These are phyloP conservation scores for Cheilosia grossa DNA, from an alignment of 2,888 invertebrate genomes.

Conservation along the genomic window DNA sequence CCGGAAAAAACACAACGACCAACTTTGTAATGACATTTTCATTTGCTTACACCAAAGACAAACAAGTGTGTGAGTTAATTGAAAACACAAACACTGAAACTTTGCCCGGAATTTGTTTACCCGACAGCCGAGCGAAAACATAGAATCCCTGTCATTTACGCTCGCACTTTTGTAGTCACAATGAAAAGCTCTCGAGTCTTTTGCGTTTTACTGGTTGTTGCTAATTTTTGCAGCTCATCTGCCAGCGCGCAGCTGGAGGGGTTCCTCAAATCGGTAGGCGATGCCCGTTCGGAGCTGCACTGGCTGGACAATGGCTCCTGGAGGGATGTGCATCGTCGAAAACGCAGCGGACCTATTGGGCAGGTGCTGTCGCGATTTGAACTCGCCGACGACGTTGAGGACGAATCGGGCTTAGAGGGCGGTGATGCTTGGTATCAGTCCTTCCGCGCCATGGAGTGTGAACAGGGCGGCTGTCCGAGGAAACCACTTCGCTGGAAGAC, in stretches of 20 bases:
- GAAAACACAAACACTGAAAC: constrained; percentile 43
- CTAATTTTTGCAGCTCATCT: constrained; percentile 3
- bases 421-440: constrained; percentile 78
- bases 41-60: background rate
- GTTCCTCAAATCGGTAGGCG: constrained; percentile 76
- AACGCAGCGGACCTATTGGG: constrained; percentile 77
- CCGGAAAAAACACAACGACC: constrained; percentile 1
- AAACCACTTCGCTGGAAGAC: constrained; percentile 35
- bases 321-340: constrained; percentile 61
- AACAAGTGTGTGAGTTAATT: constrained; percentile 25
- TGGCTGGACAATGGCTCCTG: constrained; percentile 63
- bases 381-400: constrained; percentile 59
- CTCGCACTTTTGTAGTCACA: constrained; percentile 13
- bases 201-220: constrained; percentile 10
- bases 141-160: constrained; percentile 21
- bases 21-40: constrained; percentile 47
- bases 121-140: constrained; percentile 6
- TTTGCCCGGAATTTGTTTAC: constrained; percentile 30
- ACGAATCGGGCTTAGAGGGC: constrained; percentile 44
- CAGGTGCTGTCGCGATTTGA: constrained; percentile 77
- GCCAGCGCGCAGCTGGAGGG: constrained; percentile 73
- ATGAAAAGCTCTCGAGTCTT: constrained; percentile 46
- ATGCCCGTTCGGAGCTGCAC: constrained; percentile 74
- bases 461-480: constrained; percentile 53
- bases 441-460: constrained; percentile 70